Evolutionary conservation across 1,140 invertebrate species (phyloP).

Genomic region (Brachionus asplanchnoidis): DNA sequence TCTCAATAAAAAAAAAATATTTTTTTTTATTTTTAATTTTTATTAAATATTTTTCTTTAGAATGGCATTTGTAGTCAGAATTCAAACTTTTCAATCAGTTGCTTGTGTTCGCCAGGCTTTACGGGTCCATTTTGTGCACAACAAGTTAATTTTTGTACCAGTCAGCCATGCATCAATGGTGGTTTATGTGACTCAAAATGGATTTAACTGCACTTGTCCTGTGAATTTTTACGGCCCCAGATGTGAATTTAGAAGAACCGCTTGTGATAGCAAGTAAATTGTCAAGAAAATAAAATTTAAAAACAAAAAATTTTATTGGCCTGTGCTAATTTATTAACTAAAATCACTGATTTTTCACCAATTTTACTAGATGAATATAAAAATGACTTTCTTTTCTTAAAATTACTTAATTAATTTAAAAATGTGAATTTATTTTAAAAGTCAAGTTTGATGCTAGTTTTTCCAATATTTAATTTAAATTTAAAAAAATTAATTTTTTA

Average conservation of each 20-base stretch:
- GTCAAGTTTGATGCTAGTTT: too few species aligned
- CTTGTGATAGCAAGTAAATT: conserved; percentile 36
- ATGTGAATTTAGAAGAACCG: conserved; percentile 41
- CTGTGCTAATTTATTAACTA: too few species aligned
- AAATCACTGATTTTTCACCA: too few species aligned
- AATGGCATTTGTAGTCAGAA: conserved; percentile 20
- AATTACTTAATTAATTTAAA: too few species aligned
- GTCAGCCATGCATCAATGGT: conserved; percentile 68
- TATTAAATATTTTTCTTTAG: neutral
- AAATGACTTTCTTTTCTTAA: too few species aligned
- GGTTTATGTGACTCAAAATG: conserved; percentile 44
- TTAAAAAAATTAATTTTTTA: too few species aligned
- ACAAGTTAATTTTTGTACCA: conserved; percentile 82
- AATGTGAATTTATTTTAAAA: too few species aligned
- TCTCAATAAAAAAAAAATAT: neutral
- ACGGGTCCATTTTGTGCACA: conserved; percentile 67
- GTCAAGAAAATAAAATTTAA: neutral
- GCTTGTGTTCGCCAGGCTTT: conserved; percentile 46
- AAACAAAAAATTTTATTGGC: too few species aligned
- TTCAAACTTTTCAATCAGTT: conserved; percentile 1
- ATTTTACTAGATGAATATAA: too few species aligned
- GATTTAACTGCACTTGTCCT: conserved; percentile 47
- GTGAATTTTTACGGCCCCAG: neutral
- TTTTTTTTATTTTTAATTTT: neutral
- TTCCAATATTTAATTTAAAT: too few species aligned